These are phyloP conservation scores for Drosophila carrolli DNA, from an alignment of 1,140 invertebrate species.

Conservation along the genomic window DNA sequence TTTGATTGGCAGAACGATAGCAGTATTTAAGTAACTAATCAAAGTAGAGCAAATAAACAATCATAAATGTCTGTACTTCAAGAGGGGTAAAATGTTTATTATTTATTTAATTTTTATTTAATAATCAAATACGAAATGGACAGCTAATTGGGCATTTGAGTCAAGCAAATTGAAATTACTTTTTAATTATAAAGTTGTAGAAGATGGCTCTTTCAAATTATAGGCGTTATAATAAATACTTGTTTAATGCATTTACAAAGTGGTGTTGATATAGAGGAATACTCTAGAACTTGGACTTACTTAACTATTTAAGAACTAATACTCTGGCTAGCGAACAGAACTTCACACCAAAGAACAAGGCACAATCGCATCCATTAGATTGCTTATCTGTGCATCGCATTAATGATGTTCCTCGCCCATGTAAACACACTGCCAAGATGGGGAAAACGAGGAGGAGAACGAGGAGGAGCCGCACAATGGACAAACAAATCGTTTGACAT, in stretches of 20 bases:
- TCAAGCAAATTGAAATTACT: too few relatives aligned
- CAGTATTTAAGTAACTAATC: background rate
- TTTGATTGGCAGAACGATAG: background rate
- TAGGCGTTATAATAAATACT: too few relatives aligned
- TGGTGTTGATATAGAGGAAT: too few relatives aligned
- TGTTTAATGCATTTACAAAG: too few relatives aligned
- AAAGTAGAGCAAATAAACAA: background rate
- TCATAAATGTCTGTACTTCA: background rate
- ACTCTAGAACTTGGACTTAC: background rate
- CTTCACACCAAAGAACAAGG: conserved; percentile 7
- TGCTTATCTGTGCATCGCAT: conserved; percentile 24
- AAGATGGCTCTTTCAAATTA: too few relatives aligned
- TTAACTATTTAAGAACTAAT: background rate
- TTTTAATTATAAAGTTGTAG: too few relatives aligned
- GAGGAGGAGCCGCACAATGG: conserved; percentile 18
- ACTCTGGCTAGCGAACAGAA: background rate
- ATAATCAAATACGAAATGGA: too few relatives aligned
- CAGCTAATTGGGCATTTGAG: too few relatives aligned
- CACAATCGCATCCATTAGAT: conserved; percentile 31
- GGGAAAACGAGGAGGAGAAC: background rate
- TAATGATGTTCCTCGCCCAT: conserved; percentile 35
- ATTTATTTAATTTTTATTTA: too few relatives aligned
- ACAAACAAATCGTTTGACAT: conserved; percentile 77
- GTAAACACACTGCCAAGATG: conserved; percentile 14
- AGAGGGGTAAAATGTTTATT: too few relatives aligned